These are phyloP conservation scores for Druon quercuslanigerum DNA, from an alignment of 1,140 invertebrate genomes.

Conservation along the genomic window DNA sequence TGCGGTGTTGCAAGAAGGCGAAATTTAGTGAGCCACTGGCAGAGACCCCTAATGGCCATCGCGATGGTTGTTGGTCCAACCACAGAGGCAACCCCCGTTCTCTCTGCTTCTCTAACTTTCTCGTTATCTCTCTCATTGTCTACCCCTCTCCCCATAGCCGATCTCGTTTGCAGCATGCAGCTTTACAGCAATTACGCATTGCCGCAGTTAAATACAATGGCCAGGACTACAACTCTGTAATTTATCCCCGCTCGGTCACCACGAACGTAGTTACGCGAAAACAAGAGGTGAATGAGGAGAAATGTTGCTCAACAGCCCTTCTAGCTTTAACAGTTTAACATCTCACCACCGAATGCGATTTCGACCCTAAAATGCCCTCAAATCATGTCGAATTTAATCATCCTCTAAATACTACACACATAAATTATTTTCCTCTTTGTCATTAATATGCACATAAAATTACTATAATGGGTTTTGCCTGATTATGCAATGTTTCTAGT, in stretches of 20 bases:
- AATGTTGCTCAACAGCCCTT: neutral
- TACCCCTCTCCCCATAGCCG: constrained; percentile 38
- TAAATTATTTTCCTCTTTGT: no score
- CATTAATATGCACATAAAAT: no score
- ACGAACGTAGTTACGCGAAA: constrained; percentile 35
- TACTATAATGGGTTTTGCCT: no score
- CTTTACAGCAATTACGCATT: constrained; percentile 70
- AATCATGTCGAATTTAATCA: constrained; percentile 20
- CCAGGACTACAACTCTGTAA: constrained; percentile 71
- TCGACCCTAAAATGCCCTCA: neutral
- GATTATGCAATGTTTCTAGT: no score
- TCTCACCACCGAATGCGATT: constrained; percentile 5
- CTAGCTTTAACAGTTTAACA: constrained; percentile 21
- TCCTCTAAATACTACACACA: neutral
- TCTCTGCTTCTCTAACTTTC: constrained; percentile 48
- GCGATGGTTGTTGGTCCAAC: constrained; percentile 68
- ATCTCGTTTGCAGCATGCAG: constrained; percentile 46
- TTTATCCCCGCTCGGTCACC: constrained; percentile 66
- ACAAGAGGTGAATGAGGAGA: constrained; percentile 36
- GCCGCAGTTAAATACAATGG: constrained; percentile 70
- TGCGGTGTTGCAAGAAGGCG: constrained; percentile 63
- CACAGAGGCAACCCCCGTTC: constrained; percentile 55
- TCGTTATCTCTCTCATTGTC: constrained; percentile 50
- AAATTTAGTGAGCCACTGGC: constrained; percentile 74
- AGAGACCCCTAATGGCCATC: constrained; percentile 73